Conservation (phyloP, 30 jellyfish, hydroid and myxozoan species). For the Mastigias papua region DNA sequence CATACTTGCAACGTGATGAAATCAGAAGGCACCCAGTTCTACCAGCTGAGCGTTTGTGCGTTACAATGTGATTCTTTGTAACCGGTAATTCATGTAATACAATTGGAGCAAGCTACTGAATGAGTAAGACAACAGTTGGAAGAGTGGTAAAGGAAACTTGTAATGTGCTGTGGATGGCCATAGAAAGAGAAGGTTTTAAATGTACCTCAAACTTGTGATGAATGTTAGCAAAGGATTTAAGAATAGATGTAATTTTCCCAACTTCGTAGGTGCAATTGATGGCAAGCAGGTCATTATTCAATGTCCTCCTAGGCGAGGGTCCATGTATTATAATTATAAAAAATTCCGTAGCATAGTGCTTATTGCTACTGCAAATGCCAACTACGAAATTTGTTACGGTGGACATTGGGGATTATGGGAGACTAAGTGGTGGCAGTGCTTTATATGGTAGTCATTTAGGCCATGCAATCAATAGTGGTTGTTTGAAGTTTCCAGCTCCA, state of each 20-base stretch:
- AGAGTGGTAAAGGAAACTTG: constrained; percentile 65
- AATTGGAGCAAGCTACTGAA: constrained; percentile 68
- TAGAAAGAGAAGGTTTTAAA: constrained; percentile 43
- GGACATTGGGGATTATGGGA: constrained; percentile 73
- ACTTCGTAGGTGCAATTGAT: constrained; percentile 77
- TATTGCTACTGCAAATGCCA: constrained; percentile 66
- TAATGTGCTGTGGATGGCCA: constrained; percentile 50
- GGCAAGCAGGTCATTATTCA: constrained; percentile 76
- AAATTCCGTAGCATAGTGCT: constrained; percentile 71
- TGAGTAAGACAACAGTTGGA: constrained; percentile 57
- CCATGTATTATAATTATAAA: constrained; percentile 59
- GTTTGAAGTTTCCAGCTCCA: constrained; percentile 53
- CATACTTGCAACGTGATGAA: background rate
- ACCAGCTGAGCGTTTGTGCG: constrained; percentile 48
- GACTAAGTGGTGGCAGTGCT: constrained; percentile 77
- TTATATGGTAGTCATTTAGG: constrained; percentile 54
- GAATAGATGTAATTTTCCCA: constrained; percentile 68
- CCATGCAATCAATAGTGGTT: constrained; percentile 31
- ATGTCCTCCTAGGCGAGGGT: constrained; percentile 75
- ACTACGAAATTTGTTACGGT: constrained; percentile 59
- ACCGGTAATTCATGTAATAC: constrained; percentile 70
- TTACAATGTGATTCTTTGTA: constrained; percentile 47
- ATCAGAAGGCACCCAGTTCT: constrained; percentile 12
- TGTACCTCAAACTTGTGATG: constrained; percentile 16
- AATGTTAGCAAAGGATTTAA: constrained; percentile 72